Conservation (phyloP, 2,888 invertebrate species). For the Furcula furcula region DNA sequence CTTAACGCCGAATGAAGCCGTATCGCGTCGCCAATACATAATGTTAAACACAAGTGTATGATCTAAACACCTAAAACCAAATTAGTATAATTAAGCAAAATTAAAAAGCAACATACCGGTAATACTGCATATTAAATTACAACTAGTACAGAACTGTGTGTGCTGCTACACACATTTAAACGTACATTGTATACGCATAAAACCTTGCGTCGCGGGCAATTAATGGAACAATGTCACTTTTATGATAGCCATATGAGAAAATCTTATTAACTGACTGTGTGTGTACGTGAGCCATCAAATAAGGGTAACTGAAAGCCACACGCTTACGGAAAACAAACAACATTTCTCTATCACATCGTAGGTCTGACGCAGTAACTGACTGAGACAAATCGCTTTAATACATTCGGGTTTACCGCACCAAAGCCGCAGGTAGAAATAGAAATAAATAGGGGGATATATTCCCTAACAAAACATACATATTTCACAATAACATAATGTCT, state of each 20-base stretch:
- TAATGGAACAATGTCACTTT: too few relatives aligned
- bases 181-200: too few relatives aligned
- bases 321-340: constrained; percentile 43
- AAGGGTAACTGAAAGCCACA: constrained; percentile 27
- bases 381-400: constrained; percentile 56
- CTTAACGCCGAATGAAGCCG: too few relatives aligned
- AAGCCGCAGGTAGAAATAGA: constrained; percentile 32
- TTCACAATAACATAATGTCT: constrained; percentile 11
- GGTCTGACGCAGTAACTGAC: constrained; percentile 45
- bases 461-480: constrained; percentile 9
- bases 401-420: constrained; percentile 34
- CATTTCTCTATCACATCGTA: constrained; percentile 26
- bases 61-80: too few relatives aligned
- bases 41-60: too few relatives aligned
- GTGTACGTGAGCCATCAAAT: constrained; percentile 16
- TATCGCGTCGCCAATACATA: too few relatives aligned
- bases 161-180: too few relatives aligned
- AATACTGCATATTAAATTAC: too few relatives aligned
- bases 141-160: too few relatives aligned
- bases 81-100: too few relatives aligned
- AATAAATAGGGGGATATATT: constrained; percentile 27
- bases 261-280: constrained; percentile 16
- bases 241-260: constrained; percentile 11
- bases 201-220: too few relatives aligned
- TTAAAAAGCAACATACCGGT: too few relatives aligned